Evolutionary conservation across 2,888 invertebrate genomes (phyloP).

Genomic region (Xestia sexstrigata): DNA sequence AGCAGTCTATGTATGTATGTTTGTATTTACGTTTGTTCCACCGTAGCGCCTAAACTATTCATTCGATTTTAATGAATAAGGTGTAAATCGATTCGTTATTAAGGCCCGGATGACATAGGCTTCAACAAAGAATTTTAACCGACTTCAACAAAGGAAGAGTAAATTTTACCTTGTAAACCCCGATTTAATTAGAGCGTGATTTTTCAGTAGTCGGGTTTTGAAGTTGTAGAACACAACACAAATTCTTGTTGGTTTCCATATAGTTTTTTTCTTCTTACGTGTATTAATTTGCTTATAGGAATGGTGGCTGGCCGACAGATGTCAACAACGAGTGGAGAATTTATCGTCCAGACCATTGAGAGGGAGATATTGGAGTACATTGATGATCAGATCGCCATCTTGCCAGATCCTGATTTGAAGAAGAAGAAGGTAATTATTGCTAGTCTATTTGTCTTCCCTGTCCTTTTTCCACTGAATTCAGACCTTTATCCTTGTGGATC

Average conservation of each 20-base stretch:
- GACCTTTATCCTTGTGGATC: neutral
- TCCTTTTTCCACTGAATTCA: neutral
- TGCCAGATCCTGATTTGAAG: conserved; percentile 86
- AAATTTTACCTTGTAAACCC: too few species aligned
- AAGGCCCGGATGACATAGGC: too few species aligned
- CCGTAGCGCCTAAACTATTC: too few species aligned
- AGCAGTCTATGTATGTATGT: too few species aligned
- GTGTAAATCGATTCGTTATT: too few species aligned
- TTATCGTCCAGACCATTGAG: conserved; percentile 83
- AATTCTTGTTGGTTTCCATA: neutral
- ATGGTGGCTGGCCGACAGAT: conserved; percentile 88
- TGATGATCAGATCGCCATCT: conserved; percentile 83
- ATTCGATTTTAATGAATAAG: too few species aligned
- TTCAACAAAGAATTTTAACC: too few species aligned
- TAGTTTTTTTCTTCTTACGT: neutral
- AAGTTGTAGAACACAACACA: too few species aligned
- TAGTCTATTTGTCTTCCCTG: neutral
- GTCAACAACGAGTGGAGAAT: conserved; percentile 87
- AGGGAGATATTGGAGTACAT: conserved; percentile 83
- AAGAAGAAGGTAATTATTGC: conserved; percentile 82
- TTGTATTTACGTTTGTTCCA: too few species aligned
- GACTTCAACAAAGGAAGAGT: too few species aligned
- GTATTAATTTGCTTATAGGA: conserved; percentile 70
- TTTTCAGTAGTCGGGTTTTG: too few species aligned
- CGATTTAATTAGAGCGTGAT: too few species aligned